Conservation (phyloP, 2,888 invertebrate genomes). For the Cylindroiulus punctatus region DNA sequence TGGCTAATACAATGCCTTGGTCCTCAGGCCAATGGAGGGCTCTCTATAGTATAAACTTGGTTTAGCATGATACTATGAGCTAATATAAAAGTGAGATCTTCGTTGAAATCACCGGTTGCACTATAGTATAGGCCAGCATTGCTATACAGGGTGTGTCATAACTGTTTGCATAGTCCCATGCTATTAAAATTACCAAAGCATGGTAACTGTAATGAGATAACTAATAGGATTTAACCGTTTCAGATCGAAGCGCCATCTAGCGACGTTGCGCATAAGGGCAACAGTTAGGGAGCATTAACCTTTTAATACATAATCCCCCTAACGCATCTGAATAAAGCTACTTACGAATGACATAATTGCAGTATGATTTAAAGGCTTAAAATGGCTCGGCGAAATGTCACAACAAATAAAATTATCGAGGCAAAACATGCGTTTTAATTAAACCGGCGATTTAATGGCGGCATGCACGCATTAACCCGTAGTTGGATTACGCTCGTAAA, state of each 20-base stretch:
- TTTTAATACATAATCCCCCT: neutral
- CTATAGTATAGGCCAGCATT: too few relatives aligned
- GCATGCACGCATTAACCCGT: neutral
- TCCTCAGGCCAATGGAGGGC: too few relatives aligned
- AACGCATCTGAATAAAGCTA: neutral
- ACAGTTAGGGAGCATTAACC: neutral
- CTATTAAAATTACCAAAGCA: too few relatives aligned
- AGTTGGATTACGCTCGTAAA: neutral
- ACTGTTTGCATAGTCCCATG: too few relatives aligned
- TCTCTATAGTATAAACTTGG: too few relatives aligned
- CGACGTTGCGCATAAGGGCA: neutral
- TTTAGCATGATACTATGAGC: too few relatives aligned
- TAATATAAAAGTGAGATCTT: too few relatives aligned
- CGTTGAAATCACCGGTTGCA: too few relatives aligned
- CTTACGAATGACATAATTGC: slow-evolving; percentile 27
- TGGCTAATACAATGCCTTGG: too few relatives aligned
- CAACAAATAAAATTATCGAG: neutral
- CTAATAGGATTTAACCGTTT: too few relatives aligned
- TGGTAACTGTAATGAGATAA: too few relatives aligned
- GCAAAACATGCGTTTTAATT: slow-evolving; percentile 23
- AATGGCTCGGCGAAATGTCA: neutral
- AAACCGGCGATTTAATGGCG: neutral
- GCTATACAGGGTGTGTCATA: too few relatives aligned
- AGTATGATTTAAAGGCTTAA: slow-evolving; percentile 12
- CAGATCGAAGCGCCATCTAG: neutral